Percentiles rank a stretch among this genome's conserved stretches.
These are phyloP conservation scores for Dendrocincla tyrannina DNA, from an alignment of 2,797 vertebrate species.

Conservation along the genomic window DNA sequence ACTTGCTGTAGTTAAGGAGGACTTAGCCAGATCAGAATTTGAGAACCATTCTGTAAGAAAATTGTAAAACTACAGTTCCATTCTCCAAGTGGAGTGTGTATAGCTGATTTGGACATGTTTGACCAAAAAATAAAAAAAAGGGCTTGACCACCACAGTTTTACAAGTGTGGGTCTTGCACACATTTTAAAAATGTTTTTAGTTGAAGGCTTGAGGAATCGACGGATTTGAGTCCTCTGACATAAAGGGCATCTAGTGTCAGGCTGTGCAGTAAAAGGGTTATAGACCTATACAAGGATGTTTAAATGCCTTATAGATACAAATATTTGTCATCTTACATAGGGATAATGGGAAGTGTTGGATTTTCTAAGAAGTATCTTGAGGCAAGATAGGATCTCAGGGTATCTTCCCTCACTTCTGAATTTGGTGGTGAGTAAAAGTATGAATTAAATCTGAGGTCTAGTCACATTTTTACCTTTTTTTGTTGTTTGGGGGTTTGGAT, in stretches of 20 bases:
- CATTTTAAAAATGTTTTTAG: not conserved
- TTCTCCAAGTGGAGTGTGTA: not conserved
- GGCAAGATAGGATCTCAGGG: not conserved
- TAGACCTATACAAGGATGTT: not conserved
- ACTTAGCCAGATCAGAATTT: not conserved
- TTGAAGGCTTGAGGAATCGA: not conserved
- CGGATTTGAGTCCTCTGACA: not conserved
- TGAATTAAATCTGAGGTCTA: not conserved
- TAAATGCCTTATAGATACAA: not conserved
- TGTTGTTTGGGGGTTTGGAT: not conserved
- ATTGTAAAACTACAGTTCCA: accelerated
- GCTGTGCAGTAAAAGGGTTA: not conserved
- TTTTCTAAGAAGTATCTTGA: not conserved
- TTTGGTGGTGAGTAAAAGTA: not conserved
- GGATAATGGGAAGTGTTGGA: not conserved
- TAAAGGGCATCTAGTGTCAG: not conserved
- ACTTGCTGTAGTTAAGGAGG: not conserved
- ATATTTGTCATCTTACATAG: not conserved
- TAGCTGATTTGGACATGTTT: not conserved
- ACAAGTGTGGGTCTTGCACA: not conserved
- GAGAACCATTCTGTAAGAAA: not conserved
- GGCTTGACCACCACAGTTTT: not conserved
- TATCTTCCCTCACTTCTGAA: not conserved
- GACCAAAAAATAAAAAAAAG: not conserved
- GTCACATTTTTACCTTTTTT: not conserved